Percentiles rank a stretch among this genome's conserved stretches.
phyloP scores from a whole-genome alignment of 2,113 vertebrate species.

The Forbesichthys agassizii region DNA sequence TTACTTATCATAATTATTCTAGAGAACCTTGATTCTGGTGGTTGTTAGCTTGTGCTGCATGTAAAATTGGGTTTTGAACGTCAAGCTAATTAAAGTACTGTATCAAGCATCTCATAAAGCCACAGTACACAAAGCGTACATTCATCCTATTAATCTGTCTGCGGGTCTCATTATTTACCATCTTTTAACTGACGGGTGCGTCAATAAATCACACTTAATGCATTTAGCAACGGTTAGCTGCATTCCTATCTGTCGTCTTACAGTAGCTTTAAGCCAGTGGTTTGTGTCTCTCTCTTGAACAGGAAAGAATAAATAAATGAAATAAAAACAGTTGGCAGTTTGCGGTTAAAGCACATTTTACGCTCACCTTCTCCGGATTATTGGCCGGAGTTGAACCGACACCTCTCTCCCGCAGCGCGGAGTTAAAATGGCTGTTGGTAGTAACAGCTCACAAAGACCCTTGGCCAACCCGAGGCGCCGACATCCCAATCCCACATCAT shows the following conservation, averaged over 20 bases:
- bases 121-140: too few species aligned
- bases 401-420: slow-evolving; percentile 16
- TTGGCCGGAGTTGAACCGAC: slow-evolving; percentile 40
- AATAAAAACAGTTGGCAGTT: neutral
- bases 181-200: slow-evolving; percentile 23
- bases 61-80: neutral
- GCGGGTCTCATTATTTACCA: slow-evolving; percentile 5
- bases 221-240: slow-evolving; percentile 10
- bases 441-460: slow-evolving; percentile 62
- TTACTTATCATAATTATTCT: slow-evolving; percentile 35
- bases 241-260: neutral
- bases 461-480: slow-evolving; percentile 66
- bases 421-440: slow-evolving; percentile 64
- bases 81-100: neutral
- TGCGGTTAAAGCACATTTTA: slow-evolving; percentile 3
- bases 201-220: slow-evolving; percentile 19
- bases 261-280: neutral
- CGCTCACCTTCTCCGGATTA: slow-evolving; percentile 36
- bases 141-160: slow-evolving; percentile 5
- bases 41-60: neutral
- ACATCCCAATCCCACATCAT: slow-evolving; percentile 74
- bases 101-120: slow-evolving; percentile 24
- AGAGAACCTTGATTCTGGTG: slow-evolving; percentile 15
- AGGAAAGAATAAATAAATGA: too few species aligned
- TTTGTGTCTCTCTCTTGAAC: neutral